A percentile compares a stretch with the other conserved stretches of the same genome.
phyloP scores from a whole-genome alignment of 2,113 vertebrate species.

The Thamnaconus septentrionalis region DNA sequence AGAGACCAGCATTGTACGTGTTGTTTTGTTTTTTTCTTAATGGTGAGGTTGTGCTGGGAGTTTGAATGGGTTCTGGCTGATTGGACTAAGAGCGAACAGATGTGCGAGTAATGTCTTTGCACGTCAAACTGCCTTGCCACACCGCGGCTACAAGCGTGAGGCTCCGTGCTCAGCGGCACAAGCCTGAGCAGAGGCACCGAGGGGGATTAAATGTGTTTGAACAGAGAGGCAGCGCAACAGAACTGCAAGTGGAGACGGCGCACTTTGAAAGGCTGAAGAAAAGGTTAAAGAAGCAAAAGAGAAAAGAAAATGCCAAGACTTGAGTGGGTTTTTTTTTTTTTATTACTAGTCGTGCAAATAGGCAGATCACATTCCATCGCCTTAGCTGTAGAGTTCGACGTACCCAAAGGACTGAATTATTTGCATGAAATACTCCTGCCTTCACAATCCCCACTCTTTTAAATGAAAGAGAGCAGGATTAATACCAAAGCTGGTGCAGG shows the following conservation, averaged over 20 bases:
- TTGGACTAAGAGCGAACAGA: conserved; percentile 49
- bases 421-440: background rate
- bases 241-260: background rate
- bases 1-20: no score
- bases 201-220: background rate
- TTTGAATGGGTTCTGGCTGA: conserved; percentile 27
- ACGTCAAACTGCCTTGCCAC: conserved; percentile 38
- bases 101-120: conserved; percentile 42
- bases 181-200: background rate
- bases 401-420: background rate
- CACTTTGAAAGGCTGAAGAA: background rate
- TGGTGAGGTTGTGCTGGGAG: background rate
- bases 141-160: conserved; percentile 7
- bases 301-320: background rate
- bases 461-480: conserved; percentile 22
- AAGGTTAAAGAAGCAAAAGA: background rate
- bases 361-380: no score
- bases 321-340: no score
- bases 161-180: background rate
- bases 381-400: background rate
- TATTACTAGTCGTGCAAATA: no score
- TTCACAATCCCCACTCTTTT: conserved; percentile 13
- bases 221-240: background rate
- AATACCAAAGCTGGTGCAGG: no score
- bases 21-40: no score